Evolutionary conservation across 2,113 vertebrate species (phyloP), one percentile per base, ranked within the genome.

Genomic region (Anseranas semipalmata): DNA sequence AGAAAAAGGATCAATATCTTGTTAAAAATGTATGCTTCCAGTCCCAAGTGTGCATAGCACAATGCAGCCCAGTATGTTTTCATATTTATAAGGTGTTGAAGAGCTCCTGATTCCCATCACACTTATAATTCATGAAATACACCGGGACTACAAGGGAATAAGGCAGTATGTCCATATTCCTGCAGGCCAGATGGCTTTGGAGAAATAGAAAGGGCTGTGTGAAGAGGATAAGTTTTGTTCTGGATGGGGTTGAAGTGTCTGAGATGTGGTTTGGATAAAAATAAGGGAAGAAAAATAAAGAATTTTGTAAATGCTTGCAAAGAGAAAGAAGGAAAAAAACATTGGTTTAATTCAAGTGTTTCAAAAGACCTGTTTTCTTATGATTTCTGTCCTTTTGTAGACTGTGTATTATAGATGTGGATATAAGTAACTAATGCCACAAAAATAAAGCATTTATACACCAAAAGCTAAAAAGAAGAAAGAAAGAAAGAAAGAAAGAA

Each of bases 231-330:
- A 89, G 32, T 71, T 81, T 56, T 71, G 25, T 85, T 85, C 79
- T 88, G 79, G 79, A 53, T 84, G 32, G 32, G 13, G 16, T 5
- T 85, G 75, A 18, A 71, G 52, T 48, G 79, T 85, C 93, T 88
- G 93, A 91, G 79, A 70, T 88, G 89, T 94, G 89, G 89, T 91
- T 85, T 88, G 93, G 73, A 84, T 65, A 68, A 35, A 75, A 75
- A 65, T 0, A 79, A 37, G 56, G 78, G 43, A 75, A 65, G n/a
- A 53, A 85, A 91, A 91, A 41, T 8, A 63, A 62, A 65, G 37
- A 75, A 75, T 75, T 80, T 84, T 59, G 53, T 41, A 88, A 91
- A 70, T 43, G 37, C 15, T 53, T 80, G 45, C 25, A 80, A 80
- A 85, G 13, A 16, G 37, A 52, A 48, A 46, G 56, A 41, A 10